Evolutionary conservation across 2,113 vertebrate species (phyloP).

Genomic region (Columba livia): DNA sequence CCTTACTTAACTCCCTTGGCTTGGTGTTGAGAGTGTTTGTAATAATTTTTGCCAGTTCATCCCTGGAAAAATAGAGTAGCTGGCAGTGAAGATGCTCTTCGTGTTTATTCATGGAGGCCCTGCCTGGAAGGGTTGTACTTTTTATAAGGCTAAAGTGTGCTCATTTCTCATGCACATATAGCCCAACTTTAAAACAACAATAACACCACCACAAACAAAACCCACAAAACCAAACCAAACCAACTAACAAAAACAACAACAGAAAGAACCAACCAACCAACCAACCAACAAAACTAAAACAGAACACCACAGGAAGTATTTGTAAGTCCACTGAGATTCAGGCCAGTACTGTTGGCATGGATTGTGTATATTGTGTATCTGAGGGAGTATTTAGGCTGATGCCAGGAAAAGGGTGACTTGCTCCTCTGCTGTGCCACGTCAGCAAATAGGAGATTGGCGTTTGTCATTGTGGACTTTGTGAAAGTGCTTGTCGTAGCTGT

Average conservation of each 20-base stretch:
- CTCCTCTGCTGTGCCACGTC: slow-evolving; percentile 4
- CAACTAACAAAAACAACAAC: background rate
- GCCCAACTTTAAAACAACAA: background rate
- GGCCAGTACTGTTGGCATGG: background rate
- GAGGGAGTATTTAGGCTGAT: background rate
- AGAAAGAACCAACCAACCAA: background rate
- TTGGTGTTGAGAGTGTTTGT: background rate
- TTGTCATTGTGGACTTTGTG: slow-evolving; percentile 44
- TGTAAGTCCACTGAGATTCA: background rate
- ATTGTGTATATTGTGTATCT: background rate
- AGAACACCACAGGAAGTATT: background rate
- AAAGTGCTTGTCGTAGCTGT: slow-evolving; percentile 48
- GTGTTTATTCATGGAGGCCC: background rate
- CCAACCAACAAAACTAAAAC: too few relatives aligned
- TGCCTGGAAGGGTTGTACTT: background rate
- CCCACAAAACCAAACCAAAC: too few relatives aligned
- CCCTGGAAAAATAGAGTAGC: background rate
- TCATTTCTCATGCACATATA: background rate
- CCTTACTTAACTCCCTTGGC: background rate
- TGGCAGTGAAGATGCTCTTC: background rate
- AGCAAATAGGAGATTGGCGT: slow-evolving; percentile 24
- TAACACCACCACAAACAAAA: background rate
- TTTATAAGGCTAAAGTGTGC: background rate
- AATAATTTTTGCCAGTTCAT: background rate
- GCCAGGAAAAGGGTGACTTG: background rate